These are phyloP conservation scores for Drosophila paracracens DNA, from an alignment of 2,888 invertebrate genomes.

Conservation along the genomic window DNA sequence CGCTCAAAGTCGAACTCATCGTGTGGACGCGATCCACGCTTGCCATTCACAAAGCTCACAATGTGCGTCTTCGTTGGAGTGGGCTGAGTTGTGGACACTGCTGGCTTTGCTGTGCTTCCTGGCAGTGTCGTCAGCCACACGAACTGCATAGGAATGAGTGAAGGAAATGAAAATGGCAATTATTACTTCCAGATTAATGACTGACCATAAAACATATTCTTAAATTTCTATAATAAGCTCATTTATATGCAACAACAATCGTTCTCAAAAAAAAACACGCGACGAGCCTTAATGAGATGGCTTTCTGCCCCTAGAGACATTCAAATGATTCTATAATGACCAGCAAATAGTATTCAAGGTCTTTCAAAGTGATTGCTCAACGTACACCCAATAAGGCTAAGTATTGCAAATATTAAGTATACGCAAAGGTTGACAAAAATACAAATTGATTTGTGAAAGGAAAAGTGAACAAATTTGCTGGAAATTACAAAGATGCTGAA, in stretches of 20 bases:
- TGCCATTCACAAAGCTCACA: slow-evolving; percentile 70
- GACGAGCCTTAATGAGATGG: slow-evolving; percentile 54
- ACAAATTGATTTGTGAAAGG: background rate
- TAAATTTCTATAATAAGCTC: slow-evolving; percentile 57
- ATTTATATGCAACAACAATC: slow-evolving; percentile 51
- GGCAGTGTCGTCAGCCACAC: slow-evolving; percentile 44
- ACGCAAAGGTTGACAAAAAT: background rate
- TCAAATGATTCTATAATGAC: slow-evolving; percentile 41
- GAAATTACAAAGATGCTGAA: background rate
- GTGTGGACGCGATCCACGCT: slow-evolving; percentile 29
- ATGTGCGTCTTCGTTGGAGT: slow-evolving; percentile 65
- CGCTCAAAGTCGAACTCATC: slow-evolving; percentile 75
- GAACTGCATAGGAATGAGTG: slow-evolving; percentile 46
- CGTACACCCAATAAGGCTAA: background rate
- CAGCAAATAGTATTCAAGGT: slow-evolving; percentile 45
- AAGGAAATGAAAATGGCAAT: slow-evolving; percentile 12
- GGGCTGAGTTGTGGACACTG: slow-evolving; percentile 27
- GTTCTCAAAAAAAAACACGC: slow-evolving; percentile 18
- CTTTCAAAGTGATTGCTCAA: slow-evolving; percentile 27
- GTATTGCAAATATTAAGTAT: background rate
- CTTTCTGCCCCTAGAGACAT: slow-evolving; percentile 10
- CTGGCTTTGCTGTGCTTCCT: slow-evolving; percentile 44
- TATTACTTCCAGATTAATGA: slow-evolving; percentile 41
- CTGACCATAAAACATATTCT: slow-evolving; percentile 27
- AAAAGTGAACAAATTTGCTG: background rate